phyloP scores from a whole-genome alignment of 2,888 invertebrate genomes.

The Leptinotarsa peninsularis region DNA sequence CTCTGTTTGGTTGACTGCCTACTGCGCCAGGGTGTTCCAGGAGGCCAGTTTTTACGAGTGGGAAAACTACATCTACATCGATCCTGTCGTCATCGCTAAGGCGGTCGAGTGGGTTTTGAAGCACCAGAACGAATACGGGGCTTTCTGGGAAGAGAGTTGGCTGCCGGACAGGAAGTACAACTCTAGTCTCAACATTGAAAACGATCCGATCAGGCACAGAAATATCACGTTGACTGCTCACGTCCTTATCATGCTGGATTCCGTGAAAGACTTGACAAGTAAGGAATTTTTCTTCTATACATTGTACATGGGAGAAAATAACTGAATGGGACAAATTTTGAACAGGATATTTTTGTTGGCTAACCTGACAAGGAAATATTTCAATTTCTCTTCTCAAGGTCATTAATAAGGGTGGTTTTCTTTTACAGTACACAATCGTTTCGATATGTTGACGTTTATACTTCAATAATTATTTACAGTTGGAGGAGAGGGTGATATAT shows the following conservation, averaged over 20 bases:
- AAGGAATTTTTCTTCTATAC: conserved; percentile 35
- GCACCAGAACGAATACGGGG: conserved; percentile 86
- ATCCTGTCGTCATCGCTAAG: conserved; percentile 86
- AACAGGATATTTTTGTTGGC: too few relatives aligned
- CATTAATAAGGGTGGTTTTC: too few relatives aligned
- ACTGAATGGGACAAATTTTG: background rate
- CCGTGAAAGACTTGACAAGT: conserved; percentile 81
- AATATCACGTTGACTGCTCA: conserved; percentile 95
- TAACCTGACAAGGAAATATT: too few relatives aligned
- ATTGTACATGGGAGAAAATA: background rate
- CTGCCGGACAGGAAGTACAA: conserved; percentile 90
- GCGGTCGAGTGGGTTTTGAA: conserved; percentile 88
- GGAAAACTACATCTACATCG: conserved; percentile 96
- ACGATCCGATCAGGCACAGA: conserved; percentile 72
- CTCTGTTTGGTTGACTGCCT: conserved; percentile 94
- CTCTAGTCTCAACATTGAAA: conserved; percentile 72
- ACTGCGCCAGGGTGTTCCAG: conserved; percentile 88
- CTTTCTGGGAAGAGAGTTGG: conserved; percentile 91
- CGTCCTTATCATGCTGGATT: conserved; percentile 87
- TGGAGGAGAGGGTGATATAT: too few relatives aligned
- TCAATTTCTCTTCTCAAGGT: too few relatives aligned
- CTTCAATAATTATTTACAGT: too few relatives aligned
- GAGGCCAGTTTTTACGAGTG: conserved; percentile 96
- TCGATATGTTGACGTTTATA: too few relatives aligned
- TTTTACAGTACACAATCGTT: too few relatives aligned